phyloP scores from a whole-genome alignment of 2,888 invertebrate genomes.

The Galeopsomyia nigrocyanea region DNA sequence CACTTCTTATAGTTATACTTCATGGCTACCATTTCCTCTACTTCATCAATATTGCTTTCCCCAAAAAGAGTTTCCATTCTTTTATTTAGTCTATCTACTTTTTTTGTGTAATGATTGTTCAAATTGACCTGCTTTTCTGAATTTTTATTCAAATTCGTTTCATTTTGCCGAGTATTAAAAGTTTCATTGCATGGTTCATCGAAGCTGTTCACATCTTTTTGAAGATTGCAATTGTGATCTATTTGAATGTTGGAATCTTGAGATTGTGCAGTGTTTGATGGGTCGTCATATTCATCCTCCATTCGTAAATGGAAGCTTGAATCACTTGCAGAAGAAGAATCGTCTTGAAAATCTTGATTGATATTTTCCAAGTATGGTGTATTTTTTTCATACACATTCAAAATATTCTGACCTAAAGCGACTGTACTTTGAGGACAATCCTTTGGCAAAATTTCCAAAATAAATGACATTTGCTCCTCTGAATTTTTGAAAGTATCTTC shows the following conservation, averaged over 20 bases:
- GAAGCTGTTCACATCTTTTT: neutral
- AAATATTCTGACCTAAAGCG: too few species aligned
- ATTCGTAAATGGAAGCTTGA: neutral
- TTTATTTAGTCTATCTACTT: neutral
- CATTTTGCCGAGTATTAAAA: neutral
- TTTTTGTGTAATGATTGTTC: neutral
- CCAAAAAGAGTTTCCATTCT: too few species aligned
- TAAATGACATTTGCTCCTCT: too few species aligned
- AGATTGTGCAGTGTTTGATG: neutral
- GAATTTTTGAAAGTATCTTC: too few species aligned
- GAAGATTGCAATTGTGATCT: slow-evolving; percentile 21
- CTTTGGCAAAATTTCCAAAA: too few species aligned
- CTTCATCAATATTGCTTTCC: too few species aligned
- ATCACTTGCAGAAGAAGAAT: neutral
- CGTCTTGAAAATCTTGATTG: neutral
- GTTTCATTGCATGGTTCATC: neutral
- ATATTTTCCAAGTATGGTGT: neutral
- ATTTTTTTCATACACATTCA: too few species aligned
- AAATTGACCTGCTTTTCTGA: neutral
- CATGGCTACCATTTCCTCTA: too few species aligned
- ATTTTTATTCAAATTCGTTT: neutral
- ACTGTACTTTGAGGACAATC: too few species aligned
- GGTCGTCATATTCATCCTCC: neutral
- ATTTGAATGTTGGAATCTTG: neutral
- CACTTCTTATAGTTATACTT: too few species aligned